Evolutionary conservation across 2,113 vertebrate genomes (phyloP), one percentile per base, ranked within the genome.

Genomic region (Cheirogaleus medius): DNA sequence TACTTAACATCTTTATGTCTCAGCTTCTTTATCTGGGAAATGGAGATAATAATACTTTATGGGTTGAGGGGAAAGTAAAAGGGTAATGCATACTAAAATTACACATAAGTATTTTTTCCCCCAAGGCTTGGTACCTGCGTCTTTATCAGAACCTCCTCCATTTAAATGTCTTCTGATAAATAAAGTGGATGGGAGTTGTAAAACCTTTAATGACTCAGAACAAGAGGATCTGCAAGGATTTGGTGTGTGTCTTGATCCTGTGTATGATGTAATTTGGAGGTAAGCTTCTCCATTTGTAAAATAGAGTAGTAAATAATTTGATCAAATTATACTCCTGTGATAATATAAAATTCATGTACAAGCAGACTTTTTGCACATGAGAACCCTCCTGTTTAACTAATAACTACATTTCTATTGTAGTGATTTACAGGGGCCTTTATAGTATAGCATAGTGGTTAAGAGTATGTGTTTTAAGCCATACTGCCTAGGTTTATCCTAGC

Each of bases 181-280:
- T 98, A 99, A 99, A 99, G 99, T 99, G 97, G 99, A 99, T 97
- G 99, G 99, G 96, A 99, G 99, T 98, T 99, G 99, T 98, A 99
- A 99, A 97, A 99, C 99, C 52, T 99, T 99, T 98, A 99, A 99
- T 98, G 99, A 99, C 98, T 99, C 99, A 81, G 99, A 99, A 97
- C 99, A 99, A 98, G 99, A 99, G 97, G 99, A 99, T 97, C 99
- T 99, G 88, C 99, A 99, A 97, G 99, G 99, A 90, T 99, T 99
- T 94, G 99, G 99, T 91, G 99, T 99, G 29, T 99, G 99, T 98
- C 98, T 99, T 97, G 99, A 99, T 98, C 99, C 99, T 81, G 99
- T 99, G 81, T 99, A 99, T 98, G 99, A 99, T 98, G 99, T 99
- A 98, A 99, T 99, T 98, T 99, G 99, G 99, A 99, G 99, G 99